Percentiles rank a stretch among this genome's conserved stretches.
phyloP scores from a whole-genome alignment of 2,113 vertebrate genomes.

The Syrrhaptes paradoxus region DNA sequence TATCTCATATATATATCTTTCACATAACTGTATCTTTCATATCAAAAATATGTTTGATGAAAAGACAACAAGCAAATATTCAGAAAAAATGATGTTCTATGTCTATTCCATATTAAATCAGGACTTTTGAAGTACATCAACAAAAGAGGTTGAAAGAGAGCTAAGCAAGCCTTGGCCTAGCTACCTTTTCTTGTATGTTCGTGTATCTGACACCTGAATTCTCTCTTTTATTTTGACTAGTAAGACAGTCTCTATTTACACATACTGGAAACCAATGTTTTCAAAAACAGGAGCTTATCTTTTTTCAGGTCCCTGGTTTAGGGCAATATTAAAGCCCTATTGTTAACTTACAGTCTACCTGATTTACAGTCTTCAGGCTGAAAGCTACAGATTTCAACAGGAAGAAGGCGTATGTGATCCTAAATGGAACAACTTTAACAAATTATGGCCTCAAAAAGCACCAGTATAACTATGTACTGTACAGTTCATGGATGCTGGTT shows the following conservation, averaged over 20 bases:
- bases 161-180: neutral
- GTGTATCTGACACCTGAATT: neutral
- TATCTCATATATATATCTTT: neutral
- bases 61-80: neutral
- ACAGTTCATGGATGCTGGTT: neutral
- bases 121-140: neutral
- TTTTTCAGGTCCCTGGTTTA: neutral
- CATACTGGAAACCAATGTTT: neutral
- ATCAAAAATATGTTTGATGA: neutral
- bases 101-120: neutral
- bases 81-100: neutral
- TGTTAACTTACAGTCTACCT: neutral
- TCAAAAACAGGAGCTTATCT: neutral
- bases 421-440: neutral
- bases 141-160: neutral
- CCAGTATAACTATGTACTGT: neutral
- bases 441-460: neutral
- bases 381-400: neutral
- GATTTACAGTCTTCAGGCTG: neutral
- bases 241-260: neutral
- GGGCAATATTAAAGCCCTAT: neutral
- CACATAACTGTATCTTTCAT: neutral
- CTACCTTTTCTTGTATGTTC: neutral
- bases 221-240: neutral
- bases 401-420: neutral